A percentile compares a stretch with the other conserved stretches of the same genome.
Evolutionary conservation across 2,888 invertebrate genomes (phyloP).

Genomic region (Drosophila nr. perissopoda): DNA sequence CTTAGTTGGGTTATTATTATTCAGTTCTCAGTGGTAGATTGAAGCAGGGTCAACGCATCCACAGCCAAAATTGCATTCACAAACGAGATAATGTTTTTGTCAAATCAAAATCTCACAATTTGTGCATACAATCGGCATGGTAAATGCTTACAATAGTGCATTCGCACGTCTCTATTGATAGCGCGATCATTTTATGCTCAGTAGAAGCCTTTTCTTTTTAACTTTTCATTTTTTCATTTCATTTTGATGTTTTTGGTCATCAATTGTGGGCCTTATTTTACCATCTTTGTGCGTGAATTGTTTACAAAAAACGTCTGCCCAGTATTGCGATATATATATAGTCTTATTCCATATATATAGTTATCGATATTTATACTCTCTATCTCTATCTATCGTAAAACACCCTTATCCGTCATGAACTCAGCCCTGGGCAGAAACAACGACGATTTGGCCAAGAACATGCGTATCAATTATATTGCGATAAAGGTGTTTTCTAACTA

Average conservation of each 20-base stretch:
- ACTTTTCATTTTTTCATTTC: constrained; percentile 11
- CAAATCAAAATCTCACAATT: constrained; percentile 40
- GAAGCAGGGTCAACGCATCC: constrained; percentile 21
- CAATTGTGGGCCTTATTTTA: constrained; percentile 82
- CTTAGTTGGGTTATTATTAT: constrained; percentile 43
- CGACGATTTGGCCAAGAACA: constrained; percentile 84
- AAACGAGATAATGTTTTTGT: constrained; percentile 42
- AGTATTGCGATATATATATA: constrained; percentile 77
- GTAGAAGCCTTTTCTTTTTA: constrained; percentile 25
- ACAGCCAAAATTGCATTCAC: constrained; percentile 49
- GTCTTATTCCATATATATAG: constrained; percentile 29
- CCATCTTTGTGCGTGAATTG: constrained; percentile 85
- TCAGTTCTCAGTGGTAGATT: constrained; percentile 34
- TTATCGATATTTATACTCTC: constrained; percentile 14
- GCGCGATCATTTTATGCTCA: constrained; percentile 70
- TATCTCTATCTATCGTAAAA: constrained; percentile 24
- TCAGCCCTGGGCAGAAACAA: constrained; percentile 85
- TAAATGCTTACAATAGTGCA: constrained; percentile 23
- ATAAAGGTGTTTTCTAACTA: constrained; percentile 71
- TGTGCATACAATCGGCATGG: constrained; percentile 48
- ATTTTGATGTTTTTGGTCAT: constrained; percentile 50
- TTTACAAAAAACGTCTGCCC: constrained; percentile 85
- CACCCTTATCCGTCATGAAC: constrained; percentile 81
- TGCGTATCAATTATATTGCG: constrained; percentile 60
- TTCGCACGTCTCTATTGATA: constrained; percentile 25